Base-by-base conservation (phyloP, 2,113 vertebrate genomes). In the Herpailurus yagouaroundi region DNA sequence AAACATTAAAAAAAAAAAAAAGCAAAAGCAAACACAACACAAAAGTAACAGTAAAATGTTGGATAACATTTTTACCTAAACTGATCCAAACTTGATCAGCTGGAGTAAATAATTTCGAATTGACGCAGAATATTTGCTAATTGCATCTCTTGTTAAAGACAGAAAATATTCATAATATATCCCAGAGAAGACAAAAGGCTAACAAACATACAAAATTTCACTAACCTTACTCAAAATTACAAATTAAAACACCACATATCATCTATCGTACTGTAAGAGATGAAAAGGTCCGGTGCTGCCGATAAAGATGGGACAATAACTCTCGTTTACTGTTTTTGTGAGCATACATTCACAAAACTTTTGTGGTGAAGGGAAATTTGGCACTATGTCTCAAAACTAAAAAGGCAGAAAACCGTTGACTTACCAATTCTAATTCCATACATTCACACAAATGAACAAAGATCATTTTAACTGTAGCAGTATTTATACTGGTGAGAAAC, bases 401-500 rank as follows among this genome's bases (percentile, higher is more conserved):
- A 94, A 87, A 91, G 68, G 41, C 45, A 60, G 7, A 91, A 66
- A 85, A 64, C 41, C 25, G 91, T 66, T 95, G 29, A 82, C 7
- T 36, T 45, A 74, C 7, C 6, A 79, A 71, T 66, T 86, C 14
- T 73, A 89, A 94, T 80, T 94, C 33, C 66, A 92, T 52, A 92
- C 86, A 83, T 94, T 74, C 87, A 81, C 4, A 82, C 27, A 79
- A 91, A 52, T 64, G 19, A 86, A 31, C 48, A 89, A 73, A 94
- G 33, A 41, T 13, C 68, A 11, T 89, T 92, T 90, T 90, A 86
- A 74, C 3, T 89, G 11, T 6, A 86, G 36, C 27, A 89, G 29
- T 63, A 86, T 76, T 94, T 94, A 31, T 25, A 77, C 13, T 69
- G 25, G 31, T 89, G 18, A 94, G 57, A 95, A 86, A 96, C 16